Evolutionary conservation across 2,797 vertebrate species (phyloP).

Genomic region (Heteromormyrus szaboi): DNA sequence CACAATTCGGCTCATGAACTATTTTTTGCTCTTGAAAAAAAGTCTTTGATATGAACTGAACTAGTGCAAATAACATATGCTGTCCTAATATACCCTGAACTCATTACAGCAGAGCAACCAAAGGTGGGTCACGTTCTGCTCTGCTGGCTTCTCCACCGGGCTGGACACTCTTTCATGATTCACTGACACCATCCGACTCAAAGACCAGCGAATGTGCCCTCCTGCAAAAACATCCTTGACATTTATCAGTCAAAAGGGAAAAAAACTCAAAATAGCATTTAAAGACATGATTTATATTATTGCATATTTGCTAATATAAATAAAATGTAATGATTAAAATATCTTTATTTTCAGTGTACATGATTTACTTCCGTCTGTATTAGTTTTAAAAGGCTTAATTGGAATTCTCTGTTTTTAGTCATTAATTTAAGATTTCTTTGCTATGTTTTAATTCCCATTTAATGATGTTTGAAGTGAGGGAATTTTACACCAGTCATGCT

Average conservation of each 20-base stretch:
- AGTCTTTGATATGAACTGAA: neutral
- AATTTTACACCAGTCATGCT: neutral
- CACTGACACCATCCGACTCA: neutral
- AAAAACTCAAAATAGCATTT: neutral
- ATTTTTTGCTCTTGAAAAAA: neutral
- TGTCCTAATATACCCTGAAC: constrained; percentile 4
- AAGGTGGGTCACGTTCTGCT: neutral
- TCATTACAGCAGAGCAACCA: neutral
- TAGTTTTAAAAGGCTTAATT: neutral
- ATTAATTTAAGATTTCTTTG: neutral
- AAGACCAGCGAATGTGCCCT: neutral
- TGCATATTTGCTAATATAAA: neutral
- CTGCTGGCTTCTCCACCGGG: neutral
- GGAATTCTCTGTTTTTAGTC: neutral
- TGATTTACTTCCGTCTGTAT: neutral
- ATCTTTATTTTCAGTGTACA: neutral
- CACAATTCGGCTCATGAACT: neutral
- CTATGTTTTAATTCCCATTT: neutral
- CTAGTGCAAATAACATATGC: neutral
- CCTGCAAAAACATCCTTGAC: neutral
- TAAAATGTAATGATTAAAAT: neutral
- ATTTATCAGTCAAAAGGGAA: neutral
- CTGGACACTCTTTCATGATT: neutral
- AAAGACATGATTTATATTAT: neutral
- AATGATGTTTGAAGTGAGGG: neutral